These are phyloP conservation scores for Forbesichthys agassizii DNA, from an alignment of 2,113 vertebrate genomes.

Conservation along the genomic window DNA sequence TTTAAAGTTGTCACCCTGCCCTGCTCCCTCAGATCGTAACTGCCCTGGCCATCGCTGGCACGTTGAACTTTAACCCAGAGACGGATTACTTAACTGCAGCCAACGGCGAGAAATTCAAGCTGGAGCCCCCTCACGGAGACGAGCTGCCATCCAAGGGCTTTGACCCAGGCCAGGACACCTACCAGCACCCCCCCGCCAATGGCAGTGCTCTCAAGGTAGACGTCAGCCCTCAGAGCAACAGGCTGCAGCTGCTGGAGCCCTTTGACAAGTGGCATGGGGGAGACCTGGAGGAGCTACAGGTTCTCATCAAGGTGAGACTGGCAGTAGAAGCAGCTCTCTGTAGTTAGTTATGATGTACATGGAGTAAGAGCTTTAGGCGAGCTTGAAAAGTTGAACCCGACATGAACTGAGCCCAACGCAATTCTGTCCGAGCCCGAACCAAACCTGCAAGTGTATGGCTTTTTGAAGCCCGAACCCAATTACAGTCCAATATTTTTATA, in stretches of 20 bases:
- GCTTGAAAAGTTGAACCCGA: no score
- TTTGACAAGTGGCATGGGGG: constrained; percentile 89
- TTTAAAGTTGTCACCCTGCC: background rate
- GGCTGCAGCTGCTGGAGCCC: constrained; percentile 92
- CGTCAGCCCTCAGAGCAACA: constrained; percentile 90
- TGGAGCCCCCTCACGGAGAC: constrained; percentile 87
- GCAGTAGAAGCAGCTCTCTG: background rate
- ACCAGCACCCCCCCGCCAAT: constrained; percentile 90
- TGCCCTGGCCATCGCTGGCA: constrained; percentile 91
- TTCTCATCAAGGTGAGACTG: constrained; percentile 90
- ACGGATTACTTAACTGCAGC: constrained; percentile 86
- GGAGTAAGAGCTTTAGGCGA: no score
- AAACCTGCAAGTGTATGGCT: no score
- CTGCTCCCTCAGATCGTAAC: constrained; percentile 86
- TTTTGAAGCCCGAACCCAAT: no score
- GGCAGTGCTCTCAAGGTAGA: constrained; percentile 78
- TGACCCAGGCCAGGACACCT: constrained; percentile 96
- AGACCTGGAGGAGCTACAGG: constrained; percentile 87
- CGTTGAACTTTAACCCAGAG: constrained; percentile 93
- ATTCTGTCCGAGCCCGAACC: no score
- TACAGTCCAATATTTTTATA: no score
- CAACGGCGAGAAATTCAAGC: constrained; percentile 91
- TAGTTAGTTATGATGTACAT: no score
- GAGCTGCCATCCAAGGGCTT: constrained; percentile 89
- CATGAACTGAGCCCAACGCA: no score